A percentile compares a stretch with the other conserved stretches of the same genome.
These are phyloP conservation scores for Hypsibius dujardini DNA, from an alignment of 1,140 invertebrate species.

Conservation along the genomic window DNA sequence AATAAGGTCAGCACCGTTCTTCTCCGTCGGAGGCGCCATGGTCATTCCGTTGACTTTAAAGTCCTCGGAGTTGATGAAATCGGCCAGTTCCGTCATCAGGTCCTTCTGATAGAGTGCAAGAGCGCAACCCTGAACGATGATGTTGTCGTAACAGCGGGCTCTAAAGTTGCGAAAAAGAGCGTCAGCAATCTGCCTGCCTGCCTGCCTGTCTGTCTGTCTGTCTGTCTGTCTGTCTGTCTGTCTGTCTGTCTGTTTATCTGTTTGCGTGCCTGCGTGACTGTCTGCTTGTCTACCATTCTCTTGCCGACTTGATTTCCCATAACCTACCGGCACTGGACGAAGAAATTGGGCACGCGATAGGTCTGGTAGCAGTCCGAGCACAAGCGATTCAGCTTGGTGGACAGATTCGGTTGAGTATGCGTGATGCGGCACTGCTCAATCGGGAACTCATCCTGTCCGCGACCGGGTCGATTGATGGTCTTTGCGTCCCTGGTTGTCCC, in stretches of 20 bases:
- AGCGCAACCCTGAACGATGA: neutral
- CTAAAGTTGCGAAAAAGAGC: neutral
- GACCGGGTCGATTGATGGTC: neutral
- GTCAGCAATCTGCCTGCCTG: neutral
- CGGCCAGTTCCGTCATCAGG: neutral
- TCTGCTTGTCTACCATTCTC: neutral
- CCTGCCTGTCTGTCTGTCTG: too few relatives aligned
- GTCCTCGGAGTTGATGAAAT: conserved; percentile 4
- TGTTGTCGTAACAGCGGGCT: conserved; percentile 1
- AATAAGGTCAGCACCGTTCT: too few relatives aligned
- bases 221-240: too few relatives aligned
- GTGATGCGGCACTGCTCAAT: conserved; percentile 12
- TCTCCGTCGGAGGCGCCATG: too few relatives aligned
- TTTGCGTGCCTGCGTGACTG: too few relatives aligned
- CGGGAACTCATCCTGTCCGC: neutral
- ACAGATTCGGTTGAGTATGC: neutral
- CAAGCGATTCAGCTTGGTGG: neutral
- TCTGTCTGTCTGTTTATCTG: too few relatives aligned
- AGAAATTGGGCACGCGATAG: conserved; percentile 13
- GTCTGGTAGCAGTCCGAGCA: conserved; percentile 2
- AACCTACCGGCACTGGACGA: neutral
- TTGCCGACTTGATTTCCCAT: neutral
- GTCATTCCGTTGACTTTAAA: too few relatives aligned
- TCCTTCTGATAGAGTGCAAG: neutral
- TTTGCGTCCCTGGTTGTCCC: neutral